phyloP scores from a whole-genome alignment of 2,888 invertebrate species.

The Odontomyia ornata region DNA sequence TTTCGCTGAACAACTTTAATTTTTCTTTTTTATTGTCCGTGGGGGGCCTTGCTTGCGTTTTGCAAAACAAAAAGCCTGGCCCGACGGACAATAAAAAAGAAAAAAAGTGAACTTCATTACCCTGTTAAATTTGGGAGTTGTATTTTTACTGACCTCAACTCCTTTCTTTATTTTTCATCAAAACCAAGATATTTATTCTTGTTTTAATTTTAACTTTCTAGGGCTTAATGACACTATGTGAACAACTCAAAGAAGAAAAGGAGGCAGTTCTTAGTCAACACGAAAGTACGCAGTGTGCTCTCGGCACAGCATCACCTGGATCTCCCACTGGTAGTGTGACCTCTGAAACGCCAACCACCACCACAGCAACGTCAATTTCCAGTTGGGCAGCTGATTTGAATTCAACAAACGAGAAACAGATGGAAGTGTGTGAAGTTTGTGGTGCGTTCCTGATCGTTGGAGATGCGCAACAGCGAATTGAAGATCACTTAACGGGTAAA shows the following conservation, averaged over 20 bases:
- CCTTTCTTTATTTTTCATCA: too few relatives aligned
- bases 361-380: conserved; percentile 50
- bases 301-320: background rate
- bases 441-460: conserved; percentile 99
- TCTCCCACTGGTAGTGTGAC: background rate
- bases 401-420: conserved; percentile 93
- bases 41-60: too few relatives aligned
- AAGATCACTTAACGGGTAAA: conserved; percentile 98
- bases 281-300: conserved; percentile 71
- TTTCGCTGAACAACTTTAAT: too few relatives aligned
- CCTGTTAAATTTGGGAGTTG: too few relatives aligned
- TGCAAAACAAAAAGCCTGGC: too few relatives aligned
- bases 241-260: conserved; percentile 92
- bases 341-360: conserved; percentile 42
- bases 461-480: conserved; percentile 96
- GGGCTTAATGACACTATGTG: conserved; percentile 93
- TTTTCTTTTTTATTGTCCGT: too few relatives aligned
- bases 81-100: too few relatives aligned
- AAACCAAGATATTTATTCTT: background rate
- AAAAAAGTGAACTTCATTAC: too few relatives aligned
- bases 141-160: too few relatives aligned
- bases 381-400: conserved; percentile 82
- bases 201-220: too few relatives aligned
- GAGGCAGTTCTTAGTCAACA: conserved; percentile 81
- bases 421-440: conserved; percentile 99